Percentiles rank a stretch among this genome's conserved stretches.
These are phyloP conservation scores for Drosophila histrio DNA, from an alignment of 2,888 invertebrate genomes.

Conservation along the genomic window DNA sequence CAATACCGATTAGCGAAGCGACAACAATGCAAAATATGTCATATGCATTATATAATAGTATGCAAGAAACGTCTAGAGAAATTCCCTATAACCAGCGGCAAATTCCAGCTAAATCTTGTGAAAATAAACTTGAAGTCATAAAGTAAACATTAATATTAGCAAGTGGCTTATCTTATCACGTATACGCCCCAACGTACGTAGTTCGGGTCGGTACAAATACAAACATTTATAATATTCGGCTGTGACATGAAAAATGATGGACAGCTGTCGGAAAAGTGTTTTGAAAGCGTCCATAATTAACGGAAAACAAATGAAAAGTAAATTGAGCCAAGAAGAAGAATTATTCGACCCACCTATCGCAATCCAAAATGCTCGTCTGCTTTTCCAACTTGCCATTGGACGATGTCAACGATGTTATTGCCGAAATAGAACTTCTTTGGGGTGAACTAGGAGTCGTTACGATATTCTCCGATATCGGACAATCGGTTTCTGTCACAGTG, in stretches of 20 bases:
- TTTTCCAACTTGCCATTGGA: slow-evolving; percentile 70
- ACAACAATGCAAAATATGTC: background rate
- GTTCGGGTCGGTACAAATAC: background rate
- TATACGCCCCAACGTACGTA: slow-evolving; percentile 16
- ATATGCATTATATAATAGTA: slow-evolving; percentile 3
- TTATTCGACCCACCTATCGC: slow-evolving; percentile 72
- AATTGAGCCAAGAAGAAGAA: background rate
- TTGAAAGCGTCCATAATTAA: background rate
- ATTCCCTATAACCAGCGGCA: background rate
- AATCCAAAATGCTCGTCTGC: slow-evolving; percentile 71
- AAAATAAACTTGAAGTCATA: slow-evolving; percentile 32
- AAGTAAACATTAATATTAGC: slow-evolving; percentile 17
- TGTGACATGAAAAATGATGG: slow-evolving; percentile 29
- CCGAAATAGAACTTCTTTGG: slow-evolving; percentile 13
- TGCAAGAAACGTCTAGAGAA: slow-evolving; percentile 16
- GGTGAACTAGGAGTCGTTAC: background rate
- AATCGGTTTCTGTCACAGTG: slow-evolving; percentile 22
- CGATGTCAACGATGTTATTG: slow-evolving; percentile 19
- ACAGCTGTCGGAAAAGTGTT: slow-evolving; percentile 35
- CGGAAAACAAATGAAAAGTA: slow-evolving; percentile 2
- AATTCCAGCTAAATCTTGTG: slow-evolving; percentile 11
- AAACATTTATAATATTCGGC: slow-evolving; percentile 1
- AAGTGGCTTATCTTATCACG: slow-evolving; percentile 56
- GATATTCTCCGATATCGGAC: slow-evolving; percentile 7
- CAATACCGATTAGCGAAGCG: background rate